Conservation (phyloP, 2,888 invertebrate genomes). For the Eremobia ochroleuca region DNA sequence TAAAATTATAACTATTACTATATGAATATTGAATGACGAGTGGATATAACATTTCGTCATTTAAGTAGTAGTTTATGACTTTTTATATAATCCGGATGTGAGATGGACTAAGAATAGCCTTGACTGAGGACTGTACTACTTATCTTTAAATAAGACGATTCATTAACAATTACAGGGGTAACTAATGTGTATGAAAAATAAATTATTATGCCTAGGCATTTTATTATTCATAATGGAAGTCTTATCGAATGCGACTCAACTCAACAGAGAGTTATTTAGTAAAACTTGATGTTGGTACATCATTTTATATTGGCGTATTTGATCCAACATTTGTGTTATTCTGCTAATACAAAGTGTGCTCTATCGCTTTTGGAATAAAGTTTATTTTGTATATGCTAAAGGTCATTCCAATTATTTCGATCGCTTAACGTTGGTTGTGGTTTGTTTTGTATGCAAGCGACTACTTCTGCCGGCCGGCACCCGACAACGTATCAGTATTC, state of each 20-base stretch:
- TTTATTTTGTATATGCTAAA: neutral
- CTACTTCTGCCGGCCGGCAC: slow-evolving; percentile 38
- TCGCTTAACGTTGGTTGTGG: slow-evolving; percentile 23
- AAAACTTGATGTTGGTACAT: slow-evolving; percentile 31
- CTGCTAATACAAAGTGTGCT: slow-evolving; percentile 9
- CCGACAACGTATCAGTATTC: slow-evolving; percentile 16
- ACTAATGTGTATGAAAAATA: no score
- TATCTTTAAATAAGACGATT: slow-evolving; percentile 14
- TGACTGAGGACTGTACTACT: slow-evolving; percentile 2
- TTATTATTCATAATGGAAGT: slow-evolving; percentile 6
- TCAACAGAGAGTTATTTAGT: slow-evolving; percentile 5
- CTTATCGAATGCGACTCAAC: slow-evolving; percentile 18
- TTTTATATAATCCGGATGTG: no score
- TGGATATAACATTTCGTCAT: no score
- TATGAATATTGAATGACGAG: no score
- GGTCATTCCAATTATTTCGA: slow-evolving; percentile 33
- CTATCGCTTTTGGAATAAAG: rapidly evolving
- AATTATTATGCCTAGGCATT: no score
- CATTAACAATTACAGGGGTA: no score
- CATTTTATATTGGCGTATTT: neutral
- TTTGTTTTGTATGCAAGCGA: slow-evolving; percentile 21
- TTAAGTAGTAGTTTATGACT: no score
- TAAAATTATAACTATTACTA: no score
- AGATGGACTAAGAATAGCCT: slow-evolving; percentile 15
- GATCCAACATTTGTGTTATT: slow-evolving; percentile 19